Evolutionary conservation across 2,888 invertebrate species (phyloP), one percentile per base, ranked within the genome.

Genomic region (Drosophila formosana): DNA sequence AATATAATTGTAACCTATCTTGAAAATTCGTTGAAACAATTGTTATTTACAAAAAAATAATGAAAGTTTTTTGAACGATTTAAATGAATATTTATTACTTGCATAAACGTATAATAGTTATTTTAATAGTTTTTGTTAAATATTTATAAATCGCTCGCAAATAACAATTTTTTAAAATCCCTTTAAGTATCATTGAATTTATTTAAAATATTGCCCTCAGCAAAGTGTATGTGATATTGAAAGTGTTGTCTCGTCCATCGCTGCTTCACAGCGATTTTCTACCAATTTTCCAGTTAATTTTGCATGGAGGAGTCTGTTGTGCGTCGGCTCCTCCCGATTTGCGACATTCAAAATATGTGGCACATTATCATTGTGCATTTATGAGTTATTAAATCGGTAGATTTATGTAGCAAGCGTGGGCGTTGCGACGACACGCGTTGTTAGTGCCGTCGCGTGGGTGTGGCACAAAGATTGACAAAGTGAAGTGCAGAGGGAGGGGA

Each of bases 321-420:
- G 11, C 9, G 58, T 64, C 37, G 70, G 57, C 25, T 49, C 64
- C 75, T 47, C 69, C 65, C 67, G 64, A 81, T 79, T 63, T 66
- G 84, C 82, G 84, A 87, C 84, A 84, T 75, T 82, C 82, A 70
- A 65, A 80, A 87, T 89, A 84, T 84, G 88, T 84, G 89, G 71
- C 84, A 83, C 79, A 88, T 83, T 82, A 77, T 86, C 78, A 75
- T 88, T 80, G 79, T 81, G 77, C 82, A 75, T 82, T 88, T 82
- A 85, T 88, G 88, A 89, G 85, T 86, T 86, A 86, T 86, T 89
- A 86, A 86, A 85, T 88, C 80, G 80, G 66, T 74, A 72, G 64
- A 84, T 89, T 89, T 87, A 87, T 89, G 89, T 58, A 37, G 70
- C 53, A 45, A 52, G 56, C 58, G 84, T 84, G 76, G 81, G 81